phyloP scores from a whole-genome alignment of 2,113 vertebrate genomes.

The Amphiprion percula region DNA sequence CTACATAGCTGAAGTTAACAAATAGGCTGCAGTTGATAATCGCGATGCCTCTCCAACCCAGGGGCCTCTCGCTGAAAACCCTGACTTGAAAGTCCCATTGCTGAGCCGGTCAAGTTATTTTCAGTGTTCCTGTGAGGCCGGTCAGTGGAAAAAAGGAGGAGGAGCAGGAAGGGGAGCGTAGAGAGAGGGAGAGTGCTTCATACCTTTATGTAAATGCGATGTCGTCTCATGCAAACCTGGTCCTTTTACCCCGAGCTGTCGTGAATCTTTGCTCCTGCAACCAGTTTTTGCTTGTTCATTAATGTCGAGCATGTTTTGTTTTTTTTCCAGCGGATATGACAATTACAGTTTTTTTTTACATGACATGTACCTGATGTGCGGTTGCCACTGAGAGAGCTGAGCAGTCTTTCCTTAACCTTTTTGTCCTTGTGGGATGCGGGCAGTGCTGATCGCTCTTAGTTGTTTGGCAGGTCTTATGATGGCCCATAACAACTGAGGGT shows the following conservation, averaged over 20 bases:
- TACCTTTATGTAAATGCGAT: constrained; percentile 63
- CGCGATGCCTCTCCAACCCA: constrained; percentile 47
- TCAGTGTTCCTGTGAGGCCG: constrained; percentile 83
- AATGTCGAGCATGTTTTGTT: constrained; percentile 18
- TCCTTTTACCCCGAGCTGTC: constrained; percentile 30
- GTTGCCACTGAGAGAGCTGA: constrained; percentile 28
- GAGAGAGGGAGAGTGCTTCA: constrained; percentile 54
- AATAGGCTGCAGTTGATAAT: constrained; percentile 46
- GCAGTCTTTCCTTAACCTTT: constrained; percentile 64
- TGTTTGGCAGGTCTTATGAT: constrained; percentile 73
- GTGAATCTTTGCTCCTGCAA: constrained; percentile 31
- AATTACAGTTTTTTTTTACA: constrained; percentile 21
- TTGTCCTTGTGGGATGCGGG: constrained; percentile 71
- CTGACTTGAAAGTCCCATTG: constrained; percentile 80
- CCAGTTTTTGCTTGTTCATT: constrained; percentile 33
- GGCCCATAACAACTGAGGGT: constrained; percentile 68
- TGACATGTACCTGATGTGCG: not conserved
- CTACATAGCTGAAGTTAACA: constrained; percentile 55
- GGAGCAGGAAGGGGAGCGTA: constrained; percentile 50
- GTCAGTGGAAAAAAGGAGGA: constrained; percentile 71
- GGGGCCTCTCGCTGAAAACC: constrained; percentile 70
- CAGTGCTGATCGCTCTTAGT: constrained; percentile 49
- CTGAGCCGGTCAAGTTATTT: constrained; percentile 85
- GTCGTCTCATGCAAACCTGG: constrained; percentile 53
- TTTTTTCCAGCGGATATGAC: not conserved